Conservation (phyloP, 2,888 invertebrate genomes). For the Gryllus longicercus region DNA sequence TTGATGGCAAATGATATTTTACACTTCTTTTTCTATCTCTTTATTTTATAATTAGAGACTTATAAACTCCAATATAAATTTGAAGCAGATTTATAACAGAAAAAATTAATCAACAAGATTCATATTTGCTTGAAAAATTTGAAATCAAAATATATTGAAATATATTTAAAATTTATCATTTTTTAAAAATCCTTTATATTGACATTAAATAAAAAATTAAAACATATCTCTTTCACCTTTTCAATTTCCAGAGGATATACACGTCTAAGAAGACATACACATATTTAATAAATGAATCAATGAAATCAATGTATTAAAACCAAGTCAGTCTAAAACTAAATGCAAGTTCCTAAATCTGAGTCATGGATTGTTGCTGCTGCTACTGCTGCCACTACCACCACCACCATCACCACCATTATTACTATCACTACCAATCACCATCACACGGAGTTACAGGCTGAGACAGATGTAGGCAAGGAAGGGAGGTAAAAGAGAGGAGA, state of each 20-base stretch:
- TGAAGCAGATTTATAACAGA: too few relatives aligned
- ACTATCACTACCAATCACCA: neutral
- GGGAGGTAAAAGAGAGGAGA: neutral
- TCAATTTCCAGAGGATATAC: neutral
- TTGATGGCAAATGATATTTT: too few relatives aligned
- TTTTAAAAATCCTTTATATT: neutral
- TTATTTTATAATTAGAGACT: neutral
- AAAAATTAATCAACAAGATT: too few relatives aligned
- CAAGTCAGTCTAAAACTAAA: neutral
- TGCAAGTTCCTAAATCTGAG: constrained; percentile 1
- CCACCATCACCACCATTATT: neutral
- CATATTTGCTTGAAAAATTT: neutral
- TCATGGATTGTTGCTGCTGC: neutral
- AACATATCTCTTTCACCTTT: neutral
- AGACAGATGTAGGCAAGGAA: neutral
- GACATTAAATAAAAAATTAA: neutral
- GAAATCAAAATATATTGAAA: neutral
- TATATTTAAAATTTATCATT: neutral
- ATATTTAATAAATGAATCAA: neutral
- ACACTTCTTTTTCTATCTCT: neutral
- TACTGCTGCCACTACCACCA: neutral
- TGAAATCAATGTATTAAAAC: neutral
- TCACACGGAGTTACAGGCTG: neutral
- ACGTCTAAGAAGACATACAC: neutral
- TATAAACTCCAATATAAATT: too few relatives aligned